Base-by-base conservation (phyloP, 2,113 vertebrate species). In the Penelope pileata region DNA sequence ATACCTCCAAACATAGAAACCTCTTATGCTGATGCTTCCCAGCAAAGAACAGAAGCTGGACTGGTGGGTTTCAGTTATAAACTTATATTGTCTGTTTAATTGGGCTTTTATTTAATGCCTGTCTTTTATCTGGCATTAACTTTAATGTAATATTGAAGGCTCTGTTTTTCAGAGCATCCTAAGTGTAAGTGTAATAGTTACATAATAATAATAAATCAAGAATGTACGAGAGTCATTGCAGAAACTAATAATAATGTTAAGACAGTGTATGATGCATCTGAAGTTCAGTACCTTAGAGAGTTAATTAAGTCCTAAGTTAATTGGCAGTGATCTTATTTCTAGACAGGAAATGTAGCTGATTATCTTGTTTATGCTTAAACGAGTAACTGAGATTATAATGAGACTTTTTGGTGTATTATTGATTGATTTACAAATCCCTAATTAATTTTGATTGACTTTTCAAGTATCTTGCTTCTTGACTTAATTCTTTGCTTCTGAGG, bases 221-320 rank as follows among this genome's bases (percentile, higher is more conserved):
- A 50, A 58, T 66, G 53, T 86, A 75, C 45, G 93, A 42, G 43
- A 91, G 23, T 80, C 91, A 77, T 86, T 90, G 81, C 83, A 95
- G 86, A 95, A 90, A 96, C 90, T 94, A 95, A 90, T 94, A 94
- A 96, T 96, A 95, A 96, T 86, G 82, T 95, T 94, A 96, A 93
- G 93, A 59, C 81, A 91, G 64, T 72, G 80, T 95, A 72, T 77
- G 70, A 96, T 85, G 43, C 88, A 94, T 97, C 91, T 90, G 81
- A 98, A 97, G 96, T 97, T 98, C 97, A 97, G 88, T 96, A 91
- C 96, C 96, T 96, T 86, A 91, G 97, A 97, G 97, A 97, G 94
- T 97, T 98, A 97, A 98, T 97, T 98, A 98, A 97, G 72, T 79
- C 88, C 54, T 96, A 97, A 95, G 94, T 96, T 98, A 98, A 98